Percentiles rank a stretch among this genome's conserved stretches.
These are phyloP conservation scores for Cepaea hortensis DNA, from an alignment of 2,888 invertebrate species.

Conservation along the genomic window DNA sequence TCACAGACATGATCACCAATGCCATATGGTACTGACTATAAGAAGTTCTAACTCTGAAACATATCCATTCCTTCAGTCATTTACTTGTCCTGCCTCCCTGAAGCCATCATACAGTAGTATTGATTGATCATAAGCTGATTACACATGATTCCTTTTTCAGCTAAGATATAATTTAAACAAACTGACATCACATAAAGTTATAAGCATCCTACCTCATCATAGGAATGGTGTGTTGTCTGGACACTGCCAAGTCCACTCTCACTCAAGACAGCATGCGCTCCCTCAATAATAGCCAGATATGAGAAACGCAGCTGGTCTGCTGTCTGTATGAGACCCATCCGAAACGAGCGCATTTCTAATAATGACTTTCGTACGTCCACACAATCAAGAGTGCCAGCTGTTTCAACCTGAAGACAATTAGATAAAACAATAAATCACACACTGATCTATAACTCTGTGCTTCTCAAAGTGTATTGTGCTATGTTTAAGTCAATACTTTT, in stretches of 20 bases:
- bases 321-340: slow-evolving; percentile 97
- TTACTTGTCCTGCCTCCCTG: too few relatives aligned
- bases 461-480: too few relatives aligned
- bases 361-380: slow-evolving; percentile 88
- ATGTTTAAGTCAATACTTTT: too few relatives aligned
- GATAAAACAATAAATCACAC: background rate
- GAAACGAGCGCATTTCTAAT: slow-evolving; percentile 87
- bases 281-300: slow-evolving; percentile 94
- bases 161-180: background rate
- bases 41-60: too few relatives aligned
- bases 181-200: background rate
- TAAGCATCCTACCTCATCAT: background rate
- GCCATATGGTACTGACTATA: too few relatives aligned
- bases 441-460: too few relatives aligned
- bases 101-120: too few relatives aligned
- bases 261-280: slow-evolving; percentile 79
- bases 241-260: slow-evolving; percentile 54
- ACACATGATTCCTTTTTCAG: too few relatives aligned
- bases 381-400: slow-evolving; percentile 83
- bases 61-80: too few relatives aligned
- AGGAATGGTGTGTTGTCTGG: background rate
- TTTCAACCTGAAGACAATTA: slow-evolving; percentile 83
- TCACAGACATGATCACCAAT: too few relatives aligned
- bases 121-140: too few relatives aligned
- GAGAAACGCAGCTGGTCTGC: slow-evolving; percentile 95